Conservation (phyloP, 2,113 vertebrate genomes). For the Marcusenius ussheri region DNA sequence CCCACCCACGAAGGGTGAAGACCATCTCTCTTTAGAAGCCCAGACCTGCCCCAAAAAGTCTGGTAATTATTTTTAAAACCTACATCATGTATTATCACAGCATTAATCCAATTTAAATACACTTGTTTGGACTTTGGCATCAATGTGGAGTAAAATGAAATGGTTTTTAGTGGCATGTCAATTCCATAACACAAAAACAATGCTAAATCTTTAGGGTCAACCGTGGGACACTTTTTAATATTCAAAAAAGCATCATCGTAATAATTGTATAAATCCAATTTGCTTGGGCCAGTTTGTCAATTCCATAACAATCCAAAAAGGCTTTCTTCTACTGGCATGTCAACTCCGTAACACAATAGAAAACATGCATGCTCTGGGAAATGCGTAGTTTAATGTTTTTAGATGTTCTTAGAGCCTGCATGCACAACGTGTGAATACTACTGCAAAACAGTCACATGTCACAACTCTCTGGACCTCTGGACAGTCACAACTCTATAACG, state of each 20-base stretch:
- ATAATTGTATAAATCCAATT: neutral
- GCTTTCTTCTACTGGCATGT: neutral
- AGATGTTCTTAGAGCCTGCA: neutral
- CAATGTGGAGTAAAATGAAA: neutral
- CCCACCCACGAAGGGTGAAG: neutral
- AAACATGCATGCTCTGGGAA: neutral
- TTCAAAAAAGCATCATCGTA: neutral
- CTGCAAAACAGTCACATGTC: neutral
- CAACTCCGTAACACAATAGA: neutral
- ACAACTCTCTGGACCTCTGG: neutral
- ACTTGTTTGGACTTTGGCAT: neutral
- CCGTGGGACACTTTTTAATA: neutral
- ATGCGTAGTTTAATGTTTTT: neutral
- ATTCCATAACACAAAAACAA: neutral
- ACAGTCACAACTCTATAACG: neutral
- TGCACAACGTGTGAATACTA: neutral
- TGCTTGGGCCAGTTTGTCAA: neutral
- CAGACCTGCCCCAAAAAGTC: slow-evolving; percentile 1
- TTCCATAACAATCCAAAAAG: neutral
- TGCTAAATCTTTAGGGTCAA: neutral
- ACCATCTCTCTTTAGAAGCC: neutral
- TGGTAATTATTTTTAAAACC: neutral
- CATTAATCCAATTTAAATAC: neutral
- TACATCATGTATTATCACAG: neutral
- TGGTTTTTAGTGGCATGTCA: neutral